Evolutionary conservation across 2,113 vertebrate genomes (phyloP).

Genomic region (Sylvicapra grimmia): DNA sequence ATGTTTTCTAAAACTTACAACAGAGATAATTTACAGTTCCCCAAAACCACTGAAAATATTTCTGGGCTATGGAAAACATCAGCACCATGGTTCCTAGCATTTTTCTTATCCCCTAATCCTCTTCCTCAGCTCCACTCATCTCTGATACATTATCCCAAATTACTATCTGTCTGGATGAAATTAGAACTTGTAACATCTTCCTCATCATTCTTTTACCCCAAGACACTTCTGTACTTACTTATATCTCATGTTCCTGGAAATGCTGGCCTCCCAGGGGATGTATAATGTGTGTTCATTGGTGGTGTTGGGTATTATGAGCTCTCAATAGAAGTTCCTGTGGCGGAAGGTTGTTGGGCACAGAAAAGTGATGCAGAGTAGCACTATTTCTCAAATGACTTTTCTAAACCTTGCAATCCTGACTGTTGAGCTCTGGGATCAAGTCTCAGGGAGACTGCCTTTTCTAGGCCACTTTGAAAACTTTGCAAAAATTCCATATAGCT

Average conservation of each 20-base stretch:
- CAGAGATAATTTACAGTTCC: not conserved
- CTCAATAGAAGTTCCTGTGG: not conserved
- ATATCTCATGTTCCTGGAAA: not conserved
- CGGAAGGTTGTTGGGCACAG: not conserved
- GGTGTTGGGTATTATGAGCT: not conserved
- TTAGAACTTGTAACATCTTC: not conserved
- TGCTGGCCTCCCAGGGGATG: not conserved
- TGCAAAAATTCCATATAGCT: not conserved
- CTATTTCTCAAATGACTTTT: not conserved
- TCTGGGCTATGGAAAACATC: not conserved
- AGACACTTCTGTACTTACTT: not conserved
- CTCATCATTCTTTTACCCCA: not conserved
- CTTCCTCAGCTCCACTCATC: not conserved
- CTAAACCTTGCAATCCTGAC: not conserved
- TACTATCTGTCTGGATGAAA: not conserved
- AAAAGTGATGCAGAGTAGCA: not conserved
- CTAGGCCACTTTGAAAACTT: not conserved
- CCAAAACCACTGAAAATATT: not conserved
- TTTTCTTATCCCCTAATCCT: not conserved
- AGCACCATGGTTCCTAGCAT: accelerated
- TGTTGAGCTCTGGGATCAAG: not conserved
- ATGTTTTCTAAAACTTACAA: not conserved
- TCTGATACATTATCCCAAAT: not conserved
- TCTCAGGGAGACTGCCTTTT: not conserved
- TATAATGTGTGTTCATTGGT: not conserved